phyloP scores from a whole-genome alignment of 2,888 invertebrate genomes.

The Bhutanitis thaidina region DNA sequence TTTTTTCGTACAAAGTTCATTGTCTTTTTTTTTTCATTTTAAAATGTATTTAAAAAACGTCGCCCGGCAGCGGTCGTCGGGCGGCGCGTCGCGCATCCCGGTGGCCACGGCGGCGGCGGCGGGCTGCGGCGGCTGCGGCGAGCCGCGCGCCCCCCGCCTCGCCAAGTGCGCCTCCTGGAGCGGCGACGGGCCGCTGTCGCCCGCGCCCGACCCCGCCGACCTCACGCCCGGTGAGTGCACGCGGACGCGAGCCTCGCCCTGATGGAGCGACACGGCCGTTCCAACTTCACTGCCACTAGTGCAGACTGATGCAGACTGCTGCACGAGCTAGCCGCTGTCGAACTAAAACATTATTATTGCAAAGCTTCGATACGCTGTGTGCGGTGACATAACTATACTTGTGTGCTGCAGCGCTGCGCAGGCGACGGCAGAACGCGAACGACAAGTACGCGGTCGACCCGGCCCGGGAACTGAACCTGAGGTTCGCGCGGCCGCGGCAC shows the following conservation, averaged over 20 bases:
- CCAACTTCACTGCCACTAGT: no score
- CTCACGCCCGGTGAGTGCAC: constrained; percentile 76
- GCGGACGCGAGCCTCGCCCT: no score
- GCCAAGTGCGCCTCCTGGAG: constrained; percentile 88
- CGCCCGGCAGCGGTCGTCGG: constrained; percentile 46
- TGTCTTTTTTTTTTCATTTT: no score
- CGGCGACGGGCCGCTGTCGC: constrained; percentile 62
- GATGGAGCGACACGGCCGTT: no score
- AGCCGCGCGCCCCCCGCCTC: constrained; percentile 61
- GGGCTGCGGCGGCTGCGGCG: constrained; percentile 32
- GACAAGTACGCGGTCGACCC: constrained; percentile 94
- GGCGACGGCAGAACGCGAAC: constrained; percentile 84
- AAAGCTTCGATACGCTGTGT: no score
- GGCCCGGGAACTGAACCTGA: constrained; percentile 86
- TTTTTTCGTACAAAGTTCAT: no score
- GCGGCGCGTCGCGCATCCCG: constrained; percentile 63
- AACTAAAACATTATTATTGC: no score
- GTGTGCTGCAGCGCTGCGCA: constrained; percentile 77
- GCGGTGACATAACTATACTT: no score
- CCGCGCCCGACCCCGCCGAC: constrained; percentile 58
- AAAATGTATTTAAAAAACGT: no score
- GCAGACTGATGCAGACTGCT: no score
- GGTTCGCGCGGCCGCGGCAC: constrained; percentile 86
- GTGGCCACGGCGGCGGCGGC: constrained; percentile 42
- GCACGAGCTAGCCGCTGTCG: no score